These are phyloP conservation scores for Actinopyga echinites DNA, from an alignment of 53 echinoderm and acorn worm genomes.

Conservation along the genomic window DNA sequence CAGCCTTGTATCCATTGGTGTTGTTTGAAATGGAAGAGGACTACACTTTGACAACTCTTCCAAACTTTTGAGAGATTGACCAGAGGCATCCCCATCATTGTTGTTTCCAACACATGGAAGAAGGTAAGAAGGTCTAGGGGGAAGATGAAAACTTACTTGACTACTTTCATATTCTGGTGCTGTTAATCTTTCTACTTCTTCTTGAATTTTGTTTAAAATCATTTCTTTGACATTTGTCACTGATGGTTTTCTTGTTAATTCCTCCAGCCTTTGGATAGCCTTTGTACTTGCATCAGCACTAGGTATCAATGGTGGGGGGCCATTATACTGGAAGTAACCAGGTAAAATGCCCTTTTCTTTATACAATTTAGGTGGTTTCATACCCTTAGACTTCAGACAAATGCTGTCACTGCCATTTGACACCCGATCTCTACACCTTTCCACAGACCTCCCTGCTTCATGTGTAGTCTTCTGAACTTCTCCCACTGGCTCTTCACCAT, in stretches of 20 bases:
- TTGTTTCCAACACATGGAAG: conserved; percentile 11
- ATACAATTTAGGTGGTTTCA: too few species aligned
- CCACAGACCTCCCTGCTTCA: too few species aligned
- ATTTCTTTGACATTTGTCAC: conserved; percentile 39
- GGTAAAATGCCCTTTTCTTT: neutral
- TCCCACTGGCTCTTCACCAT: too few species aligned
- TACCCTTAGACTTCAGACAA: too few species aligned
- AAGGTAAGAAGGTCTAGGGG: neutral
- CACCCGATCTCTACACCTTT: too few species aligned
- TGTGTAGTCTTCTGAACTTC: too few species aligned
- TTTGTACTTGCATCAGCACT: conserved; percentile 26
- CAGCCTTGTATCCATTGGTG: neutral
- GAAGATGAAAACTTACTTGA: neutral
- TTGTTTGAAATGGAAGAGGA: conserved; percentile 9
- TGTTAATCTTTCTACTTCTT: conserved; percentile 26
- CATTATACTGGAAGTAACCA: neutral
- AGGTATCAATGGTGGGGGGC: conserved; percentile 20
- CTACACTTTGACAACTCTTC: conserved; percentile 28
- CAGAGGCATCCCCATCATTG: conserved; percentile 14
- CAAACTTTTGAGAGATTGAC: conserved; percentile 24
- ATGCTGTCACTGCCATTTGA: too few species aligned
- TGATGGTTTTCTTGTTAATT: conserved; percentile 30
- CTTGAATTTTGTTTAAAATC: conserved; percentile 37
- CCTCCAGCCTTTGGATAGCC: conserved; percentile 35
- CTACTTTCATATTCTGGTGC: neutral